These are phyloP conservation scores for Sericinus montela DNA, from an alignment of 2,888 invertebrate genomes.

Conservation along the genomic window DNA sequence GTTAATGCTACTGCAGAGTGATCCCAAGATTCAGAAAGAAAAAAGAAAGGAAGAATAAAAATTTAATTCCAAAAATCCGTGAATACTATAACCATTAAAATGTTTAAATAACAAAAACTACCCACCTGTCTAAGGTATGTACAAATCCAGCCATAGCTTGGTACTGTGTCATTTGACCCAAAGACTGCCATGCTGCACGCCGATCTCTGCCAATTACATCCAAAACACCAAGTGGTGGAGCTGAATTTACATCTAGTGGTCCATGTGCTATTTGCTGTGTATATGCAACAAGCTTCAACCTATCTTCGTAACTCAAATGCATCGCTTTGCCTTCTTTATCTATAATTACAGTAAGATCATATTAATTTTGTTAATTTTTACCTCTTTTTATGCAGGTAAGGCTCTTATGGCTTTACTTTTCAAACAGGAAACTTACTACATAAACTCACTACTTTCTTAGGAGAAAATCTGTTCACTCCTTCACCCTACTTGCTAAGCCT, in stretches of 20 bases:
- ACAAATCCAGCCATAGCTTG: slow-evolving; percentile 97
- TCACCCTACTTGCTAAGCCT: too few species aligned
- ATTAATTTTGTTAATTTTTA: too few species aligned
- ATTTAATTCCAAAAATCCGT: too few species aligned
- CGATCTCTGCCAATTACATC: slow-evolving; percentile 97
- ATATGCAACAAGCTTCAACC: slow-evolving; percentile 93
- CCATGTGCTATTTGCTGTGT: slow-evolving; percentile 95
- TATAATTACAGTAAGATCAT: slow-evolving; percentile 54
- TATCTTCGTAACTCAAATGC: slow-evolving; percentile 95
- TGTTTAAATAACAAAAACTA: neutral
- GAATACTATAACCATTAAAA: too few species aligned
- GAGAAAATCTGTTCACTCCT: too few species aligned
- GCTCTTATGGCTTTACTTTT: too few species aligned
- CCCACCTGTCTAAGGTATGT: slow-evolving; percentile 86
- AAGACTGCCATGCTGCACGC: slow-evolving; percentile 94
- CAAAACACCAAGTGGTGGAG: slow-evolving; percentile 92
- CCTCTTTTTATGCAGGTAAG: too few species aligned
- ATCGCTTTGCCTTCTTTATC: slow-evolving; percentile 99
- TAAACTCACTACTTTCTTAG: too few species aligned
- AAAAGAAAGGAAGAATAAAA: too few species aligned
- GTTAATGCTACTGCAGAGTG: too few species aligned
- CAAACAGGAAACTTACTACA: too few species aligned
- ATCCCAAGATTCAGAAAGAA: too few species aligned
- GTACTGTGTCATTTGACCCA: slow-evolving; percentile 91
- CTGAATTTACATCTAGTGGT: slow-evolving; percentile 84